These are phyloP conservation scores for Chrysocyon brachyurus DNA, from an alignment of 2,797 vertebrate genomes.

Conservation along the genomic window DNA sequence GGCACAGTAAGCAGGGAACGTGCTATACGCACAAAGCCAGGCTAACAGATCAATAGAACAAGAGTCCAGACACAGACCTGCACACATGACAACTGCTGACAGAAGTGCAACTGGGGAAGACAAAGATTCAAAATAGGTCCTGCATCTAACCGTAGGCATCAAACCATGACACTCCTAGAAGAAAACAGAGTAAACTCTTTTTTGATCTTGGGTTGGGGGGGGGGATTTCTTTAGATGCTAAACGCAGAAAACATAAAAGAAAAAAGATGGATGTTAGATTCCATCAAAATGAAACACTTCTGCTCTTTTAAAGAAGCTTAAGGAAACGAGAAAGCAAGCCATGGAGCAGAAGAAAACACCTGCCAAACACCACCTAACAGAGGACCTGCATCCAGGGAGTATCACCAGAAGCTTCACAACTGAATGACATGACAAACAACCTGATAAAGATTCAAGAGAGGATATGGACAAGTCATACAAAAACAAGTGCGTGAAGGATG, in stretches of 20 bases:
- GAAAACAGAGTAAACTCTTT: neutral
- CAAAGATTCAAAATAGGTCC: neutral
- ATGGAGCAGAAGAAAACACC: neutral
- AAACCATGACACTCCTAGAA: too few species aligned
- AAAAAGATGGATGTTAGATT: neutral
- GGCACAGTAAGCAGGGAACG: rapidly evolving
- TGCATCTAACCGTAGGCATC: rapidly evolving
- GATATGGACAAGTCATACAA: neutral
- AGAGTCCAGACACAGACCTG: neutral
- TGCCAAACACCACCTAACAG: too few species aligned
- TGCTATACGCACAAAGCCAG: neutral
- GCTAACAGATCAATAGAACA: neutral
- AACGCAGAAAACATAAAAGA: neutral
- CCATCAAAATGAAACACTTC: neutral
- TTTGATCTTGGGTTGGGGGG: neutral
- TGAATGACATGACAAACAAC: neutral
- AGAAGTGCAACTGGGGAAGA: neutral
- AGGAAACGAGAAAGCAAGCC: neutral
- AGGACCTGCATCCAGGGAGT: neutral
- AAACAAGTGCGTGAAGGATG: neutral
- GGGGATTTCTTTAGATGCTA: neutral
- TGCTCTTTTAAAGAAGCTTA: neutral
- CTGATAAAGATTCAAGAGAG: neutral
- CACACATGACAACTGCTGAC: too few species aligned
- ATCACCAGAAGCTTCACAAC: neutral